Evolutionary conservation across 2,888 invertebrate genomes (phyloP).

Genomic region (Tridacna gigas): DNA sequence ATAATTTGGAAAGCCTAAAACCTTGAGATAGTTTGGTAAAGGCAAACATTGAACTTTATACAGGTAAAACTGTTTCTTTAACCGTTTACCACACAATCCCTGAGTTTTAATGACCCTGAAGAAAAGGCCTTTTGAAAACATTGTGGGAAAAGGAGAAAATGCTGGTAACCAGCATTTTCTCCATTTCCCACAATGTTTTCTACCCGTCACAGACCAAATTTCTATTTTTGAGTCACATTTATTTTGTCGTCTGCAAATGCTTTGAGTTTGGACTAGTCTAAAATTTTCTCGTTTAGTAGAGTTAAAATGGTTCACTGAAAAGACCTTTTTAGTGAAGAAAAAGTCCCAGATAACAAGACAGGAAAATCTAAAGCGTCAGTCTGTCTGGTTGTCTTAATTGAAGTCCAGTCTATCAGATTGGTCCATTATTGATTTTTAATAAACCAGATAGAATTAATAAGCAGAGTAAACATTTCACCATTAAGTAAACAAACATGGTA

Average conservation of each 20-base stretch:
- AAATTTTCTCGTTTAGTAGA: too few relatives aligned
- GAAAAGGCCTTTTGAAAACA: too few relatives aligned
- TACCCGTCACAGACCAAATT: too few relatives aligned
- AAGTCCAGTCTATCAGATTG: slow-evolving; percentile 2
- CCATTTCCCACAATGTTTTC: neutral
- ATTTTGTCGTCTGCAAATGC: too few relatives aligned
- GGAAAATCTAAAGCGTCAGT: neutral
- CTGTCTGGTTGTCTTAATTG: neutral
- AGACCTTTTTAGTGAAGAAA: neutral
- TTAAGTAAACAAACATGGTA: slow-evolving; percentile 16
- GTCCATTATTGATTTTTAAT: slow-evolving; percentile 18
- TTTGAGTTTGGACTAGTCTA: too few relatives aligned
- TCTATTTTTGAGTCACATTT: too few relatives aligned
- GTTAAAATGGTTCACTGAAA: neutral
- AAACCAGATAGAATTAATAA: slow-evolving; percentile 22
- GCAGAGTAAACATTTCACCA: slow-evolving; percentile 19
- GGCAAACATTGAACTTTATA: too few relatives aligned
- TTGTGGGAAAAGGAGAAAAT: neutral
- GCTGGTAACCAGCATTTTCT: neutral
- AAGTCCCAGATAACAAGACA: neutral
- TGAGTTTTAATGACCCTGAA: too few relatives aligned
- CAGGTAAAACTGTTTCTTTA: too few relatives aligned
- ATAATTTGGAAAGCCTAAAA: neutral
- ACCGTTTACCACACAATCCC: too few relatives aligned
- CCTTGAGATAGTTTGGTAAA: neutral